These are phyloP conservation scores for Serripes groenlandicus DNA, from an alignment of 2,888 invertebrate genomes.

Conservation along the genomic window DNA sequence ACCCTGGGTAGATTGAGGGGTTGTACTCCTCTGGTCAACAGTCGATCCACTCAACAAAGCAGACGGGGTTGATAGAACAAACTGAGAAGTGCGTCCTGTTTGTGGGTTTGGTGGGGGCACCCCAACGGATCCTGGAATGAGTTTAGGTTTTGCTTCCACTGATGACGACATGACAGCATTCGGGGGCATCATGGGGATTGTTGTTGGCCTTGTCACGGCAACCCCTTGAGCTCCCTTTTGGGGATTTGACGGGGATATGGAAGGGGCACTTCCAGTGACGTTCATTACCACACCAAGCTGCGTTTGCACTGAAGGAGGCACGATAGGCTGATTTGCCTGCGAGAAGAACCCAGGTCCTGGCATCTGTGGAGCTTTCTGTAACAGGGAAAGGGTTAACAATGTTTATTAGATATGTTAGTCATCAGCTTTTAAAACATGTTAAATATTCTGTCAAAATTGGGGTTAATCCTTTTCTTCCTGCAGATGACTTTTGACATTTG, in stretches of 20 bases:
- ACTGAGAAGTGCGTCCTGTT: constrained; percentile 6
- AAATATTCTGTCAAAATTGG: too few relatives aligned
- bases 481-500: too few relatives aligned
- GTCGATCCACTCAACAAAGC: background rate
- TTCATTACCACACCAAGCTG: constrained; percentile 33
- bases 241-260: constrained; percentile 41
- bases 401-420: too few relatives aligned
- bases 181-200: constrained; percentile 66
- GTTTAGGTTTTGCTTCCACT: constrained; percentile 48
- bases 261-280: background rate
- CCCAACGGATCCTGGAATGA: constrained; percentile 66
- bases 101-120: constrained; percentile 35
- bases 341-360: constrained; percentile 82
- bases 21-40: background rate
- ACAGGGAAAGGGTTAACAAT: too few relatives aligned
- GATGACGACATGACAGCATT: constrained; percentile 69
- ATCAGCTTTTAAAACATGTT: too few relatives aligned
- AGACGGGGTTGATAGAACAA: constrained; percentile 18
- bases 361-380: constrained; percentile 49
- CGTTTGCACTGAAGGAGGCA: constrained; percentile 29
- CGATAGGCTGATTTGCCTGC: constrained; percentile 36
- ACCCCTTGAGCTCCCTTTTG: constrained; percentile 33
- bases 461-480: too few relatives aligned
- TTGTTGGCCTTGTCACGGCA: constrained; percentile 23
- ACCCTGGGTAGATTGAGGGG: background rate